A percentile compares a stretch with the other conserved stretches of the same genome.
Conservation (phyloP, 1,140 invertebrate genomes). For the Anoplophora glabripennis region DNA sequence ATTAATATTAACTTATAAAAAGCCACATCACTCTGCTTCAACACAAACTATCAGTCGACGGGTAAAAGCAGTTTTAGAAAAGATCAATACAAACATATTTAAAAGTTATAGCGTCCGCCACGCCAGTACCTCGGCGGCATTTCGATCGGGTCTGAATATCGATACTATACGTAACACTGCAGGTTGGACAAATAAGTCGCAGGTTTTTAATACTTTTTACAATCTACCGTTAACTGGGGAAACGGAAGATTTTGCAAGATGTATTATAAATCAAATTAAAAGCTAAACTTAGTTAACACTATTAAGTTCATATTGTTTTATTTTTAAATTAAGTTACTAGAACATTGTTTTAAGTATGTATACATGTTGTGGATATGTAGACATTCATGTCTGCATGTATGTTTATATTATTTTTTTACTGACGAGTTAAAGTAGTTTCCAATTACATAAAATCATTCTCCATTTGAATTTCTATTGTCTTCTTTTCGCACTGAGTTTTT, state of each 20-base stretch:
- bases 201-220: slow-evolving; percentile 7
- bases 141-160: background rate
- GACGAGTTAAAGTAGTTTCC: no score
- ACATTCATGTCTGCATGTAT: no score
- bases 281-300: no score
- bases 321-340: no score
- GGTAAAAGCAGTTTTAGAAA: slow-evolving; percentile 24
- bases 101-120: slow-evolving; percentile 12
- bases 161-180: slow-evolving; percentile 4
- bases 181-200: background rate
- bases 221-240: background rate
- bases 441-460: no score
- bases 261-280: background rate
- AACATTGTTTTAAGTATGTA: no score
- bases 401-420: no score
- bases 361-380: no score
- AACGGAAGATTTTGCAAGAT: background rate
- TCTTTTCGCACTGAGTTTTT: no score
- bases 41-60: slow-evolving; percentile 32
- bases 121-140: slow-evolving; percentile 1
- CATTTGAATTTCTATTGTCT: no score
- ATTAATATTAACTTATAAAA: slow-evolving; percentile 19
- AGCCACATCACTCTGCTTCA: slow-evolving; percentile 20
- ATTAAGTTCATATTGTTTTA: no score
- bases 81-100: slow-evolving; percentile 30